These are phyloP conservation scores for Natrix natrix DNA, from an alignment of 2,797 vertebrate species.

Conservation along the genomic window DNA sequence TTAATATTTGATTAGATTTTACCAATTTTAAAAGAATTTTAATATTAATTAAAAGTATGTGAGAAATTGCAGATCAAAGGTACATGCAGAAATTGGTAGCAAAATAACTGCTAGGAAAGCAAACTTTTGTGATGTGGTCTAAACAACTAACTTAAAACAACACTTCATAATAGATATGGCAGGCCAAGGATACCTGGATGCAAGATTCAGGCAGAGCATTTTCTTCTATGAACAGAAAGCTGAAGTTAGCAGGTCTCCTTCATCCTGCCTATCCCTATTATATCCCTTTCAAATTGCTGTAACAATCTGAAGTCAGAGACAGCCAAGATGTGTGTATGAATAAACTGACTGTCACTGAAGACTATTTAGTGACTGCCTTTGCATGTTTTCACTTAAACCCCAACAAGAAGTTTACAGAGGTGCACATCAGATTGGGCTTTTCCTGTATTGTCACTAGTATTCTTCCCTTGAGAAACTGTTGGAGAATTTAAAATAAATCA, in stretches of 20 bases:
- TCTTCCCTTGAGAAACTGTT: background rate
- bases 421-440: background rate
- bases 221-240: background rate
- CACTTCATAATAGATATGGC: background rate
- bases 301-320: background rate
- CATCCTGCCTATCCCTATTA: background rate
- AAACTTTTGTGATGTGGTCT: background rate
- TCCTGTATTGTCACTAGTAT: background rate
- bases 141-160: background rate
- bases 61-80: background rate
- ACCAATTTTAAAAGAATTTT: background rate
- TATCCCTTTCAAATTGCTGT: background rate
- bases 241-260: background rate
- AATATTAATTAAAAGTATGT: background rate
- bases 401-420: background rate
- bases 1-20: conserved; percentile 28
- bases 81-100: background rate
- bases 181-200: background rate
- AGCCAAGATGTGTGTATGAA: background rate
- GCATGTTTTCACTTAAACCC: background rate
- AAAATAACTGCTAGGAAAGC: background rate
- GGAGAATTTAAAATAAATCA: background rate
- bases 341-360: background rate
- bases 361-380: background rate
- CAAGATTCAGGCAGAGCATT: background rate